A percentile compares a stretch with the other conserved stretches of the same genome.
phyloP scores from a whole-genome alignment of 2,113 vertebrate species.

The Chrysemys picta region DNA sequence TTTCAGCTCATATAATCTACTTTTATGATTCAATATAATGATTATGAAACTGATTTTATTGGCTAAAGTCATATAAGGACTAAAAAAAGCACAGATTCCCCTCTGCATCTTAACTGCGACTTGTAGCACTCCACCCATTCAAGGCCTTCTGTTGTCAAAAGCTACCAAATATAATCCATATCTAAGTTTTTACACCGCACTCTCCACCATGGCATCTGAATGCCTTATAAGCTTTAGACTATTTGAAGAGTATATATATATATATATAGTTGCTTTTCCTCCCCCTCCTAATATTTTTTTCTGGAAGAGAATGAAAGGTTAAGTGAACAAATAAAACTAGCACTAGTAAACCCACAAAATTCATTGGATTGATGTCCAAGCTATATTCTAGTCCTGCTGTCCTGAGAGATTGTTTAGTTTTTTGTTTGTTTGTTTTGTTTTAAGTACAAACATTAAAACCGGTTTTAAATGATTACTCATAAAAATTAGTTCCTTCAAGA shows the following conservation, averaged over 20 bases:
- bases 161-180: background rate
- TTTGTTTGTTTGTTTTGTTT: too few relatives aligned
- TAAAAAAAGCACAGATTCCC: background rate
- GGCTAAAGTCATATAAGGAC: background rate
- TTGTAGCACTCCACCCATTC: background rate
- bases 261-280: too few relatives aligned
- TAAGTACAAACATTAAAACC: background rate
- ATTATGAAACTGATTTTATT: background rate
- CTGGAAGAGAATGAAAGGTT: background rate
- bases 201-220: background rate
- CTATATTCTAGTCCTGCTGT: background rate
- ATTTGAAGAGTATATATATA: too few relatives aligned
- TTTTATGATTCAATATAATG: background rate
- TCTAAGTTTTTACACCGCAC: rapidly evolving
- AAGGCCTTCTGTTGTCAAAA: background rate
- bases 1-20: background rate
- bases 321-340: background rate
- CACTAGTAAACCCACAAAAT: background rate
- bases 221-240: background rate
- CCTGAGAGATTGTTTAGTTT: background rate
- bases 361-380: background rate
- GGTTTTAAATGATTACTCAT: background rate
- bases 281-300: background rate
- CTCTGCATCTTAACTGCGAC: background rate
- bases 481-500: background rate